Evolutionary conservation across 1,140 invertebrate species (phyloP), one percentile per base, ranked within the genome.

Genomic region (Leucophenga varia): DNA sequence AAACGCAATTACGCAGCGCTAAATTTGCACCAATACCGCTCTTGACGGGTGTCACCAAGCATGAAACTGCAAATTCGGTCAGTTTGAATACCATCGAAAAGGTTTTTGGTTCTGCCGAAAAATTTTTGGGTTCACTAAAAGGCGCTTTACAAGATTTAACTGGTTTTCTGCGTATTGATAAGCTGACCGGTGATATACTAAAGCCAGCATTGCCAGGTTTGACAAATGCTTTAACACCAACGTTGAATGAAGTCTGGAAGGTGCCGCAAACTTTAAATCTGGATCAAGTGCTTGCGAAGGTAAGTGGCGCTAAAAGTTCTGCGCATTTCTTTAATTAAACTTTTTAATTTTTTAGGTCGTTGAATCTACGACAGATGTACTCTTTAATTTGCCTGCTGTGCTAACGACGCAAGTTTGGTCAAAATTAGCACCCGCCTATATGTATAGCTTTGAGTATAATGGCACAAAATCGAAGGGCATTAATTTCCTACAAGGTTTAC

Each of bases 351-450:
- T 21, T 51, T 79, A 80, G 74, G 13, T 81, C 0, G 56, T 68
- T 2, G 68, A 82, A 56, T 75, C 76, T 30, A 74, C 81, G 6
- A 78, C 76, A 3, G 87, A 89, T 63, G 85, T 85, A 0, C 59
- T 89, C 5, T 89, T 87, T 60, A 89, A 88, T 54, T 79, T 85
- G 16, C 87, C 87, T 1, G 85, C 86, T 1, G 87, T 86, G 56
- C 64, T 87, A 12, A 86, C 84, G 6, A 83, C 82, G 0, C 72
- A 82, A 30, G 75, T 81, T 6, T 89, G 87, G 87, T 79, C 81
- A 0, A 76, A 78, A 32, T 68, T 75, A 2, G 78, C 80, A 0
- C 79, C 82, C 0, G 78, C 84, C 0, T 88, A 80, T 57, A 75
- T 89, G 17, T 90, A 89, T 59, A 84, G 84, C 57, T 89, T 90